Conservation (phyloP, 2,797 vertebrate species). For the Cossypha caffra region DNA sequence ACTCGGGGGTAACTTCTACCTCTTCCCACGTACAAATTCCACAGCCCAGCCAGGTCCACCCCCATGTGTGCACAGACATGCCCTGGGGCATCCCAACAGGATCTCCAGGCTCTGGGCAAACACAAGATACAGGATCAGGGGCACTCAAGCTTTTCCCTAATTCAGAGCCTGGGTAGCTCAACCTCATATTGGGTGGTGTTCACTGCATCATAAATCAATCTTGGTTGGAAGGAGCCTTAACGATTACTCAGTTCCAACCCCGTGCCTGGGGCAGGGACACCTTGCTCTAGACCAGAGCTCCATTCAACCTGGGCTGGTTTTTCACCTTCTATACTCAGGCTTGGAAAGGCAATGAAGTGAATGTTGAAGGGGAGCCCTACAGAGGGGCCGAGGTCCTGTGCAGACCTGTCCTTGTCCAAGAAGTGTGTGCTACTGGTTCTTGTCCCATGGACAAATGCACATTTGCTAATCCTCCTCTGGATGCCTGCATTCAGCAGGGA, state of each 20-base stretch:
- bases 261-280: fast-evolving
- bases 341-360: neutral
- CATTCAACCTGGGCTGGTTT: neutral
- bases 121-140: neutral
- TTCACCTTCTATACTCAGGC: neutral
- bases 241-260: fast-evolving
- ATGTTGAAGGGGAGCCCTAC: neutral
- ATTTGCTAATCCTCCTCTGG: neutral
- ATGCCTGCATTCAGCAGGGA: neutral
- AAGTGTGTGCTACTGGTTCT: neutral
- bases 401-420: neutral
- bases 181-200: neutral
- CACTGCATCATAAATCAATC: neutral
- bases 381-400: fast-evolving
- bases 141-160: neutral
- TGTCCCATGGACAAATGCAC: neutral
- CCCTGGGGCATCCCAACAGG: neutral
- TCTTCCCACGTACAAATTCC: neutral
- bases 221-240: neutral
- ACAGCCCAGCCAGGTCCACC: neutral
- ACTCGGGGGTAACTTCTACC: neutral
- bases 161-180: neutral
- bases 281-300: neutral
- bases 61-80: fast-evolving
- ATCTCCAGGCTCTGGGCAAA: neutral